A percentile compares a stretch with the other conserved stretches of the same genome.
phyloP scores from a whole-genome alignment of 2,797 vertebrate genomes.

The Hippopotamyrus pictus region DNA sequence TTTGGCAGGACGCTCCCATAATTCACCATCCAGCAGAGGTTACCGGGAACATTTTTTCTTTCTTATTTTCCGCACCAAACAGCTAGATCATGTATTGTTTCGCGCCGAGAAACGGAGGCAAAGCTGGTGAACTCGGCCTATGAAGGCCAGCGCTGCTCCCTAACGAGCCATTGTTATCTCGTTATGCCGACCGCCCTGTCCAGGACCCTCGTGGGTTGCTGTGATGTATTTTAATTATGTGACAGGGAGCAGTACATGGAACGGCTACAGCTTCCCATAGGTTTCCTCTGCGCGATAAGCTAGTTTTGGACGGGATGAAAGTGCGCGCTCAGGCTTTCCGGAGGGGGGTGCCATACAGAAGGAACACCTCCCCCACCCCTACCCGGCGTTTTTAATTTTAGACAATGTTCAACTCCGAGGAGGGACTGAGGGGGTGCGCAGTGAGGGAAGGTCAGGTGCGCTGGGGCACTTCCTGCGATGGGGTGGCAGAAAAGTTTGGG shows the following conservation, averaged over 20 bases:
- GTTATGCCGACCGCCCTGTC: conserved; percentile 26
- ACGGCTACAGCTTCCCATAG: conserved; percentile 66
- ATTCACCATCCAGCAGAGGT: conserved; percentile 53
- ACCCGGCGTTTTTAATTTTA: conserved; percentile 44
- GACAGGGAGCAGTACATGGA: conserved; percentile 55
- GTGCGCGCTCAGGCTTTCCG: conserved; percentile 46
- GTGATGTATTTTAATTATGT: conserved; percentile 63
- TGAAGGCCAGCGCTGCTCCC: conserved; percentile 34
- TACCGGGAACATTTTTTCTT: conserved; percentile 43
- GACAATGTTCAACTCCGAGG: conserved; percentile 55
- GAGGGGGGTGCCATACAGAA: conserved; percentile 34
- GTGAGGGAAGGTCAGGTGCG: conserved; percentile 56
- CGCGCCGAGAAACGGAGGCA: conserved; percentile 26
- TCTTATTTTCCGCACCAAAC: conserved; percentile 41
- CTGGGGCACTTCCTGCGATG: conserved; percentile 16
- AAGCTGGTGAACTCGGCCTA: conserved; percentile 29
- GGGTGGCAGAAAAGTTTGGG: not conserved
- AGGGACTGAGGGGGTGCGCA: conserved; percentile 50
- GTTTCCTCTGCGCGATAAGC: conserved; percentile 70
- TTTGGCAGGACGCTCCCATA: conserved; percentile 53
- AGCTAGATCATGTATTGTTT: conserved; percentile 47
- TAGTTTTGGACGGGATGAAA: conserved; percentile 45
- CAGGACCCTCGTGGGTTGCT: conserved; percentile 26
- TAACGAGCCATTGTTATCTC: conserved; percentile 29
- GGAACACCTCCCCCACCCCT: conserved; percentile 33